These are phyloP conservation scores for Micromesistius poutassou DNA, from an alignment of 2,797 vertebrate genomes.

Conservation along the genomic window DNA sequence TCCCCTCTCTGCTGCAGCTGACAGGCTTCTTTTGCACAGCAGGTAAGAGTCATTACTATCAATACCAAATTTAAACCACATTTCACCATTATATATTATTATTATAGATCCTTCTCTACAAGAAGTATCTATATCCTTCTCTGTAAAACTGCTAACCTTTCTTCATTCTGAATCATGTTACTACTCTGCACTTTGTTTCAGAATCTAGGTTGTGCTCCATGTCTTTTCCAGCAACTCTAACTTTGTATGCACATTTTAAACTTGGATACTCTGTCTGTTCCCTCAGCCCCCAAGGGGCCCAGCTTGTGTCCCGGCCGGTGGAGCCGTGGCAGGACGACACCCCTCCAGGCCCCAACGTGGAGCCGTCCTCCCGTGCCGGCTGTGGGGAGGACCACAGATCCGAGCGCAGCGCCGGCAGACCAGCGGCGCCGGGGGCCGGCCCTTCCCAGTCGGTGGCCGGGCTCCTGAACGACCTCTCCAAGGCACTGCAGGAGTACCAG, in stretches of 20 bases:
- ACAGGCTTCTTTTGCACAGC: slow-evolving; percentile 69
- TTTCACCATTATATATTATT: no score
- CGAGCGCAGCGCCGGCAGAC: slow-evolving; percentile 26
- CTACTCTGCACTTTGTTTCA: not conserved
- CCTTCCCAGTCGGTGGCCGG: slow-evolving; percentile 64
- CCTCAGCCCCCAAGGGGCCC: slow-evolving; percentile 59
- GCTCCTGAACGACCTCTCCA: slow-evolving; percentile 84
- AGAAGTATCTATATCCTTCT: no score
- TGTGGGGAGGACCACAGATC: slow-evolving; percentile 45
- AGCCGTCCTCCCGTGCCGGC: slow-evolving; percentile 38
- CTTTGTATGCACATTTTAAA: not conserved
- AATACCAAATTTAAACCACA: not conserved
- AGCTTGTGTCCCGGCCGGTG: slow-evolving; percentile 49
- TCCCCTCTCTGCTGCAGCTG: slow-evolving; percentile 57
- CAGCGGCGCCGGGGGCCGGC: slow-evolving; percentile 49
- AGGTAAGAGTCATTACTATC: slow-evolving; percentile 68
- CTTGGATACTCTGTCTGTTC: not conserved
- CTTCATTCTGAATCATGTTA: not conserved
- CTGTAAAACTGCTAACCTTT: not conserved
- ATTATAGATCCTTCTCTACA: not conserved
- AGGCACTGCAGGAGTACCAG: slow-evolving; percentile 86
- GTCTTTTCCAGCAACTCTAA: not conserved
- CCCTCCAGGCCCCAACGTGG: slow-evolving; percentile 59
- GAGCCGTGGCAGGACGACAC: slow-evolving; percentile 65
- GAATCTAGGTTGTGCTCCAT: not conserved